Conservation (phyloP, 2,113 vertebrate genomes). For the Podarcis muralis region DNA sequence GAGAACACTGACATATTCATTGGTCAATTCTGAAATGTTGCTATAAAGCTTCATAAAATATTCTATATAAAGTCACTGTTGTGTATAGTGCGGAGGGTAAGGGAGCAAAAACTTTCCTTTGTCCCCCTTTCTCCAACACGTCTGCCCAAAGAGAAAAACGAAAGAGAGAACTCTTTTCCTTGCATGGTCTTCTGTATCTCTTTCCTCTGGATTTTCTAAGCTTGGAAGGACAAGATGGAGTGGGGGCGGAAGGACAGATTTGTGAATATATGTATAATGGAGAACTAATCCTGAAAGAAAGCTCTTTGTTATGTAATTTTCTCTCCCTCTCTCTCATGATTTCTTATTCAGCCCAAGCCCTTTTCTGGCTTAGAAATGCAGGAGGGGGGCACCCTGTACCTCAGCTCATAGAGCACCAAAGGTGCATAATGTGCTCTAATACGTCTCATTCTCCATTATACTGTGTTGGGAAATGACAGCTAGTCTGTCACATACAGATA, state of each 20-base stretch:
- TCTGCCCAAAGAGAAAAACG: not conserved
- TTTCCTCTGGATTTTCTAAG: not conserved
- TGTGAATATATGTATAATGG: not conserved
- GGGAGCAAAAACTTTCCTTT: not conserved
- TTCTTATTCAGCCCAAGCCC: no score
- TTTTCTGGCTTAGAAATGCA: no score
- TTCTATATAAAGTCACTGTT: not conserved
- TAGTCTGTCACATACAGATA: no score
- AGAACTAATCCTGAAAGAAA: no score
- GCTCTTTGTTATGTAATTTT: no score
- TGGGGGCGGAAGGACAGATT: not conserved
- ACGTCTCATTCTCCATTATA: no score
- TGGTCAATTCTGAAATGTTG: not conserved
- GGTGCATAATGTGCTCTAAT: no score
- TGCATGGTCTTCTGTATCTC: not conserved
- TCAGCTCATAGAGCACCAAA: no score
- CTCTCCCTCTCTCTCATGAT: no score
- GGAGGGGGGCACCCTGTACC: no score
- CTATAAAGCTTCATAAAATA: not conserved
- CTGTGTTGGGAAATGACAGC: no score
- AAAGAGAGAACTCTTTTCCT: not conserved
- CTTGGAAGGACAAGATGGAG: not conserved
- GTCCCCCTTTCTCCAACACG: not conserved
- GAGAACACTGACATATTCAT: not conserved
- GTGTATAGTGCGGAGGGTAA: not conserved